Evolutionary conservation across 2,113 vertebrate genomes (phyloP).

Genomic region (Coturnix japonica): DNA sequence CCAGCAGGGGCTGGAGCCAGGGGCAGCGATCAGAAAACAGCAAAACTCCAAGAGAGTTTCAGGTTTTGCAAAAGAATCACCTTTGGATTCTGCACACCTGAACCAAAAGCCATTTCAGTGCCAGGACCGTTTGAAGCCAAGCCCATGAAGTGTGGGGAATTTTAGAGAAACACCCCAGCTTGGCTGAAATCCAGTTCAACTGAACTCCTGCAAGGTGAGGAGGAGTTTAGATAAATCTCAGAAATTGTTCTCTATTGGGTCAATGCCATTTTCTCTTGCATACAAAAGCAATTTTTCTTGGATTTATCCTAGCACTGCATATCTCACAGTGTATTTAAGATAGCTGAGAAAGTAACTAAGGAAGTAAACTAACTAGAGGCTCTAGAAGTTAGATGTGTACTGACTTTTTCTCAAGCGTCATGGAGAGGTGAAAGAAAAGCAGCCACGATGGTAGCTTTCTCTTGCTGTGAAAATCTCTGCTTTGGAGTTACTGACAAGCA

Average conservation of each 20-base stretch:
- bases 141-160: not conserved
- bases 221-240: constrained; percentile 29
- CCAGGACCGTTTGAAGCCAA: not conserved
- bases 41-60: not conserved
- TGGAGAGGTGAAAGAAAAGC: not conserved
- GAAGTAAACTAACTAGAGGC: too few relatives aligned
- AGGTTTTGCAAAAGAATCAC: not conserved
- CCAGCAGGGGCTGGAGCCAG: not conserved
- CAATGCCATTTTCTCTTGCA: not conserved
- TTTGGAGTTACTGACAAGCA: constrained; percentile 20
- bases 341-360: not conserved
- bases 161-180: not conserved
- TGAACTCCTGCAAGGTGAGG: constrained; percentile 43
- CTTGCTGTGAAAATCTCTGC: not conserved
- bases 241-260: not conserved
- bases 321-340: not conserved
- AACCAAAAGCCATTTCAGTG: not conserved
- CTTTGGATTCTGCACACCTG: not conserved
- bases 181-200: constrained; percentile 13
- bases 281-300: constrained; percentile 12
- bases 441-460: not conserved
- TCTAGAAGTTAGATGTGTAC: too few relatives aligned
- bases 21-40: not conserved
- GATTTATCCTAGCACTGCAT: not conserved
- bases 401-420: not conserved